Evolutionary conservation across 2,888 invertebrate species (phyloP).

Genomic region (Tetheella fluctuosa): DNA sequence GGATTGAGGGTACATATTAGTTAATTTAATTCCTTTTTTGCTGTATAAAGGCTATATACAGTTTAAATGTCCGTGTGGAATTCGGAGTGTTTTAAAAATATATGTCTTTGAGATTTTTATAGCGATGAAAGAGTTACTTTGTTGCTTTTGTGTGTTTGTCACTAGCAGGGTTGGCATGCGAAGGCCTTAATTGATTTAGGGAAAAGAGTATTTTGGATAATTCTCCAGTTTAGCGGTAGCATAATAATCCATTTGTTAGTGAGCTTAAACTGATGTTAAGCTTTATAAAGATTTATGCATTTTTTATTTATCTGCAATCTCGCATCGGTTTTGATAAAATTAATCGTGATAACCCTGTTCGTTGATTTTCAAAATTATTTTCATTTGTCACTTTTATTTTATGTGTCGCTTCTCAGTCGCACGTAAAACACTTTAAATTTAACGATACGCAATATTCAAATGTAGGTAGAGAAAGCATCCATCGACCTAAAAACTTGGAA

Average conservation of each 20-base stretch:
- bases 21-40: slow-evolving; percentile 49
- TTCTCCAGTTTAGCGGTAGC: no score
- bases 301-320: no score
- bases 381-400: neutral
- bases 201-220: no score
- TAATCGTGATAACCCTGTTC: neutral
- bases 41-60: slow-evolving; percentile 37
- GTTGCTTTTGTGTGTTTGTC: neutral
- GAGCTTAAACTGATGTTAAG: no score
- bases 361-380: neutral
- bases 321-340: no score
- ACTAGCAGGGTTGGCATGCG: no score
- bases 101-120: slow-evolving; percentile 20
- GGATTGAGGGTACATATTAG: slow-evolving; percentile 35
- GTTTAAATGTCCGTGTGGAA: slow-evolving; percentile 21
- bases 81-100: slow-evolving; percentile 36
- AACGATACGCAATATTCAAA: slow-evolving; percentile 3
- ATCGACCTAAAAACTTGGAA: slow-evolving; percentile 10
- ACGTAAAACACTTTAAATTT: neutral
- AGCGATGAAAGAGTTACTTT: slow-evolving; percentile 6
- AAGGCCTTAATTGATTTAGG: neutral
- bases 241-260: no score
- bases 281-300: no score
- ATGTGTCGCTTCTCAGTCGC: neutral
- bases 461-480: neutral